Evolutionary conservation across 2,113 vertebrate species (phyloP), one percentile per base, ranked within the genome.

Genomic region (Thymallus thymallus): DNA sequence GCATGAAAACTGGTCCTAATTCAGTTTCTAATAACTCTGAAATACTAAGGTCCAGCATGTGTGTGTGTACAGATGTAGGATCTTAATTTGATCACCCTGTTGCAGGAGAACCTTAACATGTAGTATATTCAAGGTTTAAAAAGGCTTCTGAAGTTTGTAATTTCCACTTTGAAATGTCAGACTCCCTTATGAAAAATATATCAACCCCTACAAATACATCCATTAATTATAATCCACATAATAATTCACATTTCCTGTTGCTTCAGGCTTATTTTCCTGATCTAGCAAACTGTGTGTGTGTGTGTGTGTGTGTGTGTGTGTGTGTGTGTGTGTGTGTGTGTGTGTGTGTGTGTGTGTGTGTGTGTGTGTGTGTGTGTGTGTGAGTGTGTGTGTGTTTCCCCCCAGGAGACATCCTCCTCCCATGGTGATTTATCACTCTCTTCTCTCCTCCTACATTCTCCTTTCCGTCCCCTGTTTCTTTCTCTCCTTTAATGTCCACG

Each of bases 221-320:
- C 9, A 41, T 41, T 10, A 41, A 41, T 41, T 41, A 41, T 41
- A 41, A 41, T 41, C 35, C 35, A 41, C 35, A 41, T 41, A 41
- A 41, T 41, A 10, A 0, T 3, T 41, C 35, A 41, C 35, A 41
- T 41, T 41, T 41, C 35, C 9, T 41, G 35, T 41, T 41, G 9
- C 7, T 41, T 7, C 35, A 3, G 35, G 35, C 9, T 10, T 41
- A 41, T 41, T 10, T 41, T 41, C 35, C 35, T 10, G 35, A 1
- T 2, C 6, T 35, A 35, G 35, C 16, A 20, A 30, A 35, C 30
- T 67, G 65, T 67, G 30, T 35, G 65, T 32, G 32, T 67, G 32
- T 16, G 30, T n/a, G 65, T 35, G 65, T 67, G 58, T 72, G 75
- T 70, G 76, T 51, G 61, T 69, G 78, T 80, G 76, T 84, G 66